phyloP scores from a whole-genome alignment of 2,888 invertebrate genomes.

The Coelopa pilipes region DNA sequence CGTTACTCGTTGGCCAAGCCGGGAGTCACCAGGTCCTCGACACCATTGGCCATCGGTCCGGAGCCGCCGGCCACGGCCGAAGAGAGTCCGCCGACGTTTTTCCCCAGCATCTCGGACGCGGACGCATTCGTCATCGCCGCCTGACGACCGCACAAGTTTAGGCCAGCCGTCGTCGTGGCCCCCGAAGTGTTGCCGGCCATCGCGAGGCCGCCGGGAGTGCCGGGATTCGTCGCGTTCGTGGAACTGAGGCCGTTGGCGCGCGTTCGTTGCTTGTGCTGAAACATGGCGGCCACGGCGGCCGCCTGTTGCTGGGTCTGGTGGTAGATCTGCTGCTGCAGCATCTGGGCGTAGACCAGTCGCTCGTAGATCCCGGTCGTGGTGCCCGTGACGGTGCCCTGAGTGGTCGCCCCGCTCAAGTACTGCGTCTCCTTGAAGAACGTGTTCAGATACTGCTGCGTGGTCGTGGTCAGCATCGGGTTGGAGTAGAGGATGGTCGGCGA shows the following conservation, averaged over 20 bases:
- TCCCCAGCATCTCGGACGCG: conserved; percentile 32
- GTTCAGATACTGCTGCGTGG: conserved; percentile 50
- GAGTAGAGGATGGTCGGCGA: conserved; percentile 49
- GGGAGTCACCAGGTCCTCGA: conserved; percentile 30
- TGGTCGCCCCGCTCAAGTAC: conserved; percentile 40
- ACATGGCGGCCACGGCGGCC: conserved; percentile 47
- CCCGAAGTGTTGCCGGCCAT: background rate
- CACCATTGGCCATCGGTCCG: conserved; percentile 10
- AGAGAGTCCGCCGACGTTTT: conserved; percentile 10
- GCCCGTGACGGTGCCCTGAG: conserved; percentile 38
- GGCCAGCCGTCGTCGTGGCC: background rate
- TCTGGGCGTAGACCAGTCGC: conserved; percentile 50
- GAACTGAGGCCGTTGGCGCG: conserved; percentile 33
- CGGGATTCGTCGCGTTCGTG: conserved; percentile 8
- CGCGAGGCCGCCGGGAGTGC: background rate
- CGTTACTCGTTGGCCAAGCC: conserved; percentile 7
- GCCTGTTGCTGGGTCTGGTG: conserved; percentile 48
- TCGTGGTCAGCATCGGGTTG: conserved; percentile 51
- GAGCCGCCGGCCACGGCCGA: background rate
- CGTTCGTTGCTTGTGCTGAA: conserved; percentile 65
- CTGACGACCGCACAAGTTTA: conserved; percentile 40
- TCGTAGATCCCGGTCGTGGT: conserved; percentile 47
- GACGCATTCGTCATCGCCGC: conserved; percentile 32
- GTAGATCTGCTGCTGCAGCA: conserved; percentile 50
- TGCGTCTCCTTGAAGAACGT: conserved; percentile 52